Evolutionary conservation across 2,113 vertebrate genomes (phyloP).

Genomic region (Kryptolebias marmoratus): DNA sequence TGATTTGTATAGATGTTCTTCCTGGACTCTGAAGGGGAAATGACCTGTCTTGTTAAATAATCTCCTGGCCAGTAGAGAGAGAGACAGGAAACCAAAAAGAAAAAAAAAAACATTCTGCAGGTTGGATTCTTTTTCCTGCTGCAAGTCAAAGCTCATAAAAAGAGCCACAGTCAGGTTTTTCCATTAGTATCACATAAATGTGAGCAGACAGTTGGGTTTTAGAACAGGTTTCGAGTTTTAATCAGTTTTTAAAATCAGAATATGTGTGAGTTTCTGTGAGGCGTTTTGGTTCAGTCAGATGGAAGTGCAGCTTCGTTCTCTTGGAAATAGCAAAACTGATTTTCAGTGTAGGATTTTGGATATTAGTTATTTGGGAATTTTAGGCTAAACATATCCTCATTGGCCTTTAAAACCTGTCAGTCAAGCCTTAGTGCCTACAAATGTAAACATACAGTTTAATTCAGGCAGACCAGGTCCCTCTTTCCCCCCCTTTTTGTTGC

Average conservation of each 20-base stretch:
- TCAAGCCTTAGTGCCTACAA: conserved; percentile 66
- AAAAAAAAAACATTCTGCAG: conserved; percentile 21
- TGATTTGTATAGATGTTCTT: neutral
- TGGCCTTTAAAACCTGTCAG: conserved; percentile 56
- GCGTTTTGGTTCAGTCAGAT: conserved; percentile 12
- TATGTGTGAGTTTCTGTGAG: neutral
- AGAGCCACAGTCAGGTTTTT: too few relatives aligned
- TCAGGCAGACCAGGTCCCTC: conserved; percentile 1
- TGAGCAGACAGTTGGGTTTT: neutral
- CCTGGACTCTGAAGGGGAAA: neutral
- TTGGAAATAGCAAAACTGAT: conserved; percentile 8
- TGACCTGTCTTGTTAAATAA: neutral
- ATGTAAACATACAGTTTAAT: conserved; percentile 38
- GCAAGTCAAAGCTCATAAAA: neutral
- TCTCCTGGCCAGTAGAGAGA: neutral
- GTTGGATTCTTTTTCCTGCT: conserved; percentile 18
- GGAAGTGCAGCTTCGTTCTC: conserved; percentile 10
- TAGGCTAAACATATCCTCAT: conserved; percentile 32
- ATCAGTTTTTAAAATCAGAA: neutral
- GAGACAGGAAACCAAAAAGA: conserved; percentile 34
- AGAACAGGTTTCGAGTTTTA: neutral
- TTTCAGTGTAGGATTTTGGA: conserved; percentile 22
- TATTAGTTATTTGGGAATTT: conserved; percentile 24
- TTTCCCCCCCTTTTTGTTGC: neutral
- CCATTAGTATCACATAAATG: neutral